Percentiles rank a stretch among this genome's conserved stretches.
These are phyloP conservation scores for Epinephelus cyanopodus DNA, from an alignment of 2,113 vertebrate species.

Conservation along the genomic window DNA sequence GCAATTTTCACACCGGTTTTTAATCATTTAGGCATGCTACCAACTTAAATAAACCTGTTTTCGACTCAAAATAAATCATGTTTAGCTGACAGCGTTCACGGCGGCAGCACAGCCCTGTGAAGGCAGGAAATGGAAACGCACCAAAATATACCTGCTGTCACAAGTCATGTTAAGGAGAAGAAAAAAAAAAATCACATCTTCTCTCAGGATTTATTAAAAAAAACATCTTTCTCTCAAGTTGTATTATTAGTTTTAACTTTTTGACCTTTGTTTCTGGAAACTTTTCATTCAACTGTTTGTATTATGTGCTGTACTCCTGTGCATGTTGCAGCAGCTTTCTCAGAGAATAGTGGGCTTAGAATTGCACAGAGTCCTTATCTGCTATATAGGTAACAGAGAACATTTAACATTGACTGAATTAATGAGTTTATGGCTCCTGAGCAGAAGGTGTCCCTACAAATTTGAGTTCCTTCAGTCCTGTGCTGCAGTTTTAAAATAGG, in stretches of 20 bases:
- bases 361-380: constrained; percentile 13
- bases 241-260: not conserved
- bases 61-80: constrained; percentile 7
- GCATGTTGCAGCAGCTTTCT: not conserved
- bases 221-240: not conserved
- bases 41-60: constrained; percentile 24
- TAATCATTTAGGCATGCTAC: constrained; percentile 23
- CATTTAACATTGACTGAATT: constrained; percentile 27
- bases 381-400: constrained; percentile 7
- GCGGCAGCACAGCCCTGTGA: not conserved
- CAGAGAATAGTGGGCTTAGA: constrained; percentile 5
- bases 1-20: constrained; percentile 1
- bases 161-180: not conserved
- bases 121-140: not conserved
- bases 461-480: not conserved
- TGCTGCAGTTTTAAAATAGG: not conserved
- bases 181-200: not conserved
- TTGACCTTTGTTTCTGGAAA: not conserved
- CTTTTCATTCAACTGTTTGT: constrained; percentile 5
- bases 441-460: not conserved
- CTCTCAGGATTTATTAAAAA: not conserved
- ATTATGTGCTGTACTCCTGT: not conserved
- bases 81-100: not conserved
- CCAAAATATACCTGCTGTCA: not conserved
- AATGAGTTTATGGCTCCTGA: constrained; percentile 1